Conservation (phyloP, 2,113 vertebrate species). For the Balaeniceps rex region DNA sequence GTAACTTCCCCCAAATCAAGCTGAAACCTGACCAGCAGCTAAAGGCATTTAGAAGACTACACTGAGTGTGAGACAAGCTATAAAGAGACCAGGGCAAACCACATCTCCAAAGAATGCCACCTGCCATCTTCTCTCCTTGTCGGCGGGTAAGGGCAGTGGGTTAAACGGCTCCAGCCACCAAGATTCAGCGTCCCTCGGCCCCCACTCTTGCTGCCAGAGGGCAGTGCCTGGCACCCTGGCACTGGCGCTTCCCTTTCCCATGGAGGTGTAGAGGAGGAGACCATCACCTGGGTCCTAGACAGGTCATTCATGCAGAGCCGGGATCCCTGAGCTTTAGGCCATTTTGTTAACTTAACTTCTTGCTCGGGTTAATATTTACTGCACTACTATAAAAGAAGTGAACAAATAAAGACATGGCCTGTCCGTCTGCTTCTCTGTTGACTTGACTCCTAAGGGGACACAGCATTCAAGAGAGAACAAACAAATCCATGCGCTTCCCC, state of each 20-base stretch:
- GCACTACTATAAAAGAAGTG: not conserved
- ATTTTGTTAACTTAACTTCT: not conserved
- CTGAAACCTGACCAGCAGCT: not conserved
- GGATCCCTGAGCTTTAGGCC: not conserved
- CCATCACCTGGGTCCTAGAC: not conserved
- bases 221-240: not conserved
- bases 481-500: not conserved
- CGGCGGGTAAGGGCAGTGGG: accelerated
- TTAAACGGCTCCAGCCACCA: not conserved
- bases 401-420: not conserved
- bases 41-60: not conserved
- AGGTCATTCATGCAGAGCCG: not conserved
- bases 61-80: not conserved
- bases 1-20: not conserved
- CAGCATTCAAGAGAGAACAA: not conserved
- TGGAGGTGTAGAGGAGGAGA: not conserved
- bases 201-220: not conserved
- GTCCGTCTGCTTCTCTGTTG: not conserved
- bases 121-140: not conserved
- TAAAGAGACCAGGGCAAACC: not conserved
- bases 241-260: accelerated
- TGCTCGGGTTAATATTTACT: not conserved
- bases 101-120: not conserved
- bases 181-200: not conserved
- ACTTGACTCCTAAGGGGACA: not conserved